phyloP scores from a whole-genome alignment of 2,113 vertebrate species.

The Pteronura brasiliensis region DNA sequence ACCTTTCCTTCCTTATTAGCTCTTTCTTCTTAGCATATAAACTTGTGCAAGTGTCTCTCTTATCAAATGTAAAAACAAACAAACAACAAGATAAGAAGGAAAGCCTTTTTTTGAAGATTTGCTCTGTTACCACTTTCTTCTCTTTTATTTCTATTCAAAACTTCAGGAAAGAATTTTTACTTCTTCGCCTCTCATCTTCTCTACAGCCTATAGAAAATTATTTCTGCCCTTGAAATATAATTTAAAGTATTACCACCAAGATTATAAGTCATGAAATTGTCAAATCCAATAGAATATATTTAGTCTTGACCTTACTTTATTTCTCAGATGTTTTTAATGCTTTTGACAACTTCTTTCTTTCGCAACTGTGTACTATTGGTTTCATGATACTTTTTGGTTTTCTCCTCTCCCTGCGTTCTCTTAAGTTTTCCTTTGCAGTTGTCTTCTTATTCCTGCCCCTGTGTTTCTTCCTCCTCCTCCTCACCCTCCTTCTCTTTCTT shows the following conservation, averaged over 20 bases:
- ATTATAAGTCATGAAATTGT: background rate
- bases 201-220: background rate
- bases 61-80: background rate
- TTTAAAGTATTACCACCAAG: background rate
- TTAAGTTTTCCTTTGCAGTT: background rate
- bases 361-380: background rate
- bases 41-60: background rate
- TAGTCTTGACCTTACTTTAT: background rate
- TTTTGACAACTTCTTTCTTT: background rate
- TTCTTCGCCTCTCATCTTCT: background rate
- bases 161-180: background rate
- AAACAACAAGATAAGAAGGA: background rate
- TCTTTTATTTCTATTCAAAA: background rate
- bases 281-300: background rate
- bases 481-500: background rate
- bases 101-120: background rate
- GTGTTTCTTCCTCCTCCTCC: background rate
- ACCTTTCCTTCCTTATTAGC: background rate
- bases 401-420: background rate
- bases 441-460: background rate
- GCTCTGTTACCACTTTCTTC: background rate
- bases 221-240: background rate
- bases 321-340: background rate
- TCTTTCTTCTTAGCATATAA: background rate
- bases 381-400: background rate